phyloP scores from a whole-genome alignment of 2,888 invertebrate species.

The Papilio elwesi region DNA sequence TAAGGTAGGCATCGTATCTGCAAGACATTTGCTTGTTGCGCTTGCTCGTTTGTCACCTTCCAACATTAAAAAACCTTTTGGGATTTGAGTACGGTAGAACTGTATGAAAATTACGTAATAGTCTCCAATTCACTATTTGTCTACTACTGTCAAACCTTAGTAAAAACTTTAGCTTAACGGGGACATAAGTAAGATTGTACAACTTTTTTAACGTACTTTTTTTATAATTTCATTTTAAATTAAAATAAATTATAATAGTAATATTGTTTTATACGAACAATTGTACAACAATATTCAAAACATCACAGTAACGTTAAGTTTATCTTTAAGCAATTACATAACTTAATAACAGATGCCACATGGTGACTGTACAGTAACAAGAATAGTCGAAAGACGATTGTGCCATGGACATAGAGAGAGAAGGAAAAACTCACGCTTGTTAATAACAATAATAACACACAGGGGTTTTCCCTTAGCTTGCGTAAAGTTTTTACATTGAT shows the following conservation, averaged over 20 bases:
- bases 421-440: constrained; percentile 17
- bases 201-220: too few relatives aligned
- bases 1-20: too few relatives aligned
- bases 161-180: too few relatives aligned
- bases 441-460: not conserved
- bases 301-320: not conserved
- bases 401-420: constrained; percentile 8
- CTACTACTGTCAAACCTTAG: too few relatives aligned
- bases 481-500: not conserved
- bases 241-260: not conserved
- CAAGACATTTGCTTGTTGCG: too few relatives aligned
- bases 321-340: constrained; percentile 1
- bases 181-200: too few relatives aligned
- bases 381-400: constrained; percentile 2
- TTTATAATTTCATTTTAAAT: too few relatives aligned
- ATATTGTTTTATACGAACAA: not conserved
- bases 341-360: not conserved
- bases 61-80: too few relatives aligned
- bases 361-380: constrained; percentile 38
- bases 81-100: too few relatives aligned
- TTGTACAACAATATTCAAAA: not conserved
- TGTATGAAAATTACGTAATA: too few relatives aligned
- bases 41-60: too few relatives aligned
- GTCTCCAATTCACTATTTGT: too few relatives aligned
- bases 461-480: not conserved